Evolutionary conservation across 2,888 invertebrate genomes (phyloP).

Genomic region (Beris morrisii): DNA sequence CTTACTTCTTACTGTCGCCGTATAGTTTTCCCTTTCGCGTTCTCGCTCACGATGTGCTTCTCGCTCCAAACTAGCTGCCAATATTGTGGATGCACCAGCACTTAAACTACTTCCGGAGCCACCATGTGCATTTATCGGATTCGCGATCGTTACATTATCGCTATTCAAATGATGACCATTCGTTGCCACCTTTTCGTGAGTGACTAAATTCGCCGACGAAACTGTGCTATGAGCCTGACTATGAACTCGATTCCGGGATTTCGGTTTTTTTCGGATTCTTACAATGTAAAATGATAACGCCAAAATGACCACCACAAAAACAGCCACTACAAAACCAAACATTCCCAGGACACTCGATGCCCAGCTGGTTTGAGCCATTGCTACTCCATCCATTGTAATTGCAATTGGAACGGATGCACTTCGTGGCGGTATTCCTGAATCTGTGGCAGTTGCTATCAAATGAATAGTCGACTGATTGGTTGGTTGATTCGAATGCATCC

Average conservation of each 20-base stretch:
- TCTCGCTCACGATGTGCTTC: slow-evolving; percentile 54
- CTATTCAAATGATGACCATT: slow-evolving; percentile 43
- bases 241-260: slow-evolving; percentile 53
- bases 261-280: slow-evolving; percentile 59
- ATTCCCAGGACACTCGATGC: slow-evolving; percentile 59
- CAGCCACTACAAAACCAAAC: slow-evolving; percentile 71
- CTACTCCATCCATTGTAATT: slow-evolving; percentile 62
- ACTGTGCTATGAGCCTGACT: slow-evolving; percentile 53
- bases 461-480: slow-evolving; percentile 65
- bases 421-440: slow-evolving; percentile 81
- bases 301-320: slow-evolving; percentile 74
- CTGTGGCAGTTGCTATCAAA: slow-evolving; percentile 79
- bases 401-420: slow-evolving; percentile 70
- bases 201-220: slow-evolving; percentile 54
- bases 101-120: slow-evolving; percentile 62
- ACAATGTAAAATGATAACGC: slow-evolving; percentile 77
- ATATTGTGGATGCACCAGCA: slow-evolving; percentile 63
- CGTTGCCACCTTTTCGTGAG: slow-evolving; percentile 50
- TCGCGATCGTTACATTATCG: slow-evolving; percentile 49
- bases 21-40: slow-evolving; percentile 56
- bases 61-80: slow-evolving; percentile 60
- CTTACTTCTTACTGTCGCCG: slow-evolving; percentile 64
- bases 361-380: slow-evolving; percentile 57
- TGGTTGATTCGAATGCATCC: slow-evolving; percentile 59
- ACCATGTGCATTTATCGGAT: slow-evolving; percentile 50